Evolutionary conservation across 2,888 invertebrate species (phyloP).

Genomic region (Papilio demoleus): DNA sequence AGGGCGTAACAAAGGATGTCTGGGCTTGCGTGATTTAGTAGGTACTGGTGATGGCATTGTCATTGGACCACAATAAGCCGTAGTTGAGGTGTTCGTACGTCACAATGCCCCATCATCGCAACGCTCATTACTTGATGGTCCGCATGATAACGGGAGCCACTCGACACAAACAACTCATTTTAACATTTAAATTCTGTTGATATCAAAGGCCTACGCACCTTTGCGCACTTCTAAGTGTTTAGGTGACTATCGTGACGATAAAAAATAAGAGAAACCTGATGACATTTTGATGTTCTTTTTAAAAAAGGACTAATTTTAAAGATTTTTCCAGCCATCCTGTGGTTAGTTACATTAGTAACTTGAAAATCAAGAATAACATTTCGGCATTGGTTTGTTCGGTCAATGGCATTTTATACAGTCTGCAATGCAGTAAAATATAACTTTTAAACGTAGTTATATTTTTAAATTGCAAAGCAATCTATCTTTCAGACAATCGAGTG

Average conservation of each 20-base stretch:
- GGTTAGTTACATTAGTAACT: too few relatives aligned
- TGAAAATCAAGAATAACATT: too few relatives aligned
- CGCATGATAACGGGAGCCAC: constrained; percentile 53
- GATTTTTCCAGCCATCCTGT: too few relatives aligned
- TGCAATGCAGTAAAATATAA: background rate
- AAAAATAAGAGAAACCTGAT: background rate
- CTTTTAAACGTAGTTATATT: background rate
- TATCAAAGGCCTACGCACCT: background rate
- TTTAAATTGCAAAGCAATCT: constrained; percentile 27
- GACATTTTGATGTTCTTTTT: background rate
- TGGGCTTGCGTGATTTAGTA: background rate
- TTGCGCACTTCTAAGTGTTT: background rate
- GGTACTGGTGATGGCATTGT: constrained; percentile 15
- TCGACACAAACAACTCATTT: constrained; percentile 48
- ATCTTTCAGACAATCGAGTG: constrained; percentile 43
- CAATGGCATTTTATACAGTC: background rate
- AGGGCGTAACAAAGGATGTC: background rate
- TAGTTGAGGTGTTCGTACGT: constrained; percentile 33
- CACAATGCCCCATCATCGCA: constrained; percentile 39
- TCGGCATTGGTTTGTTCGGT: background rate
- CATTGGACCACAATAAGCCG: constrained; percentile 11
- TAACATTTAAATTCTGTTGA: background rate
- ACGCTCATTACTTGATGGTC: constrained; percentile 45
- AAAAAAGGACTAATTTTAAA: too few relatives aligned
- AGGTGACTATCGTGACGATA: background rate